Evolutionary conservation across 1,140 invertebrate species (phyloP).

Genomic region (Drosophila saltans): DNA sequence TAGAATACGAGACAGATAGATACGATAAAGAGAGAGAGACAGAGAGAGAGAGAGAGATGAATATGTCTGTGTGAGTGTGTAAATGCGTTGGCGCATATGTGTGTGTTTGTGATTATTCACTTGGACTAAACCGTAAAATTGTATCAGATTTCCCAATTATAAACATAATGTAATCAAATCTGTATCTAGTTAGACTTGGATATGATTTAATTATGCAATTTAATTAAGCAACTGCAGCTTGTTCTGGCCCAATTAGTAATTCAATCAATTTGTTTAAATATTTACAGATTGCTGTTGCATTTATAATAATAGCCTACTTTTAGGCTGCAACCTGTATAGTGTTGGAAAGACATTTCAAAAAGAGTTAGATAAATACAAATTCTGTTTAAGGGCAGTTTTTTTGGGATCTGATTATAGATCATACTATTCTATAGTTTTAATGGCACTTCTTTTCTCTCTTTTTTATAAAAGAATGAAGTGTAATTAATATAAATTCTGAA

Average conservation of each 20-base stretch:
- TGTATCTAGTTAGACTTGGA: not conserved
- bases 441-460: too few species aligned
- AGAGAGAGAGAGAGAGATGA: slow-evolving; percentile 53
- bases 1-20: slow-evolving; percentile 36
- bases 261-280: not conserved
- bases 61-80: not conserved
- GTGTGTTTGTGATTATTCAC: not conserved
- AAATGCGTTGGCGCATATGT: not conserved
- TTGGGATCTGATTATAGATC: too few species aligned
- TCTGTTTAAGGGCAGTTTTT: too few species aligned
- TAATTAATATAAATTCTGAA: too few species aligned
- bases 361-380: too few species aligned
- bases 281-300: not conserved
- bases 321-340: not conserved
- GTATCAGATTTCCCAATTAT: not conserved
- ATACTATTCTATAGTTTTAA: too few species aligned
- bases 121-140: not conserved
- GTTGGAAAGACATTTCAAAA: too few species aligned
- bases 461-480: too few species aligned
- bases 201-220: not conserved
- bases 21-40: slow-evolving; percentile 39
- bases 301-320: not conserved
- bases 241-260: not conserved
- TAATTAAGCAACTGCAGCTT: not conserved
- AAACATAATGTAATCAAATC: not conserved